Evolutionary conservation across 2,888 invertebrate species (phyloP).

Genomic region (Nomada fabriciana): DNA sequence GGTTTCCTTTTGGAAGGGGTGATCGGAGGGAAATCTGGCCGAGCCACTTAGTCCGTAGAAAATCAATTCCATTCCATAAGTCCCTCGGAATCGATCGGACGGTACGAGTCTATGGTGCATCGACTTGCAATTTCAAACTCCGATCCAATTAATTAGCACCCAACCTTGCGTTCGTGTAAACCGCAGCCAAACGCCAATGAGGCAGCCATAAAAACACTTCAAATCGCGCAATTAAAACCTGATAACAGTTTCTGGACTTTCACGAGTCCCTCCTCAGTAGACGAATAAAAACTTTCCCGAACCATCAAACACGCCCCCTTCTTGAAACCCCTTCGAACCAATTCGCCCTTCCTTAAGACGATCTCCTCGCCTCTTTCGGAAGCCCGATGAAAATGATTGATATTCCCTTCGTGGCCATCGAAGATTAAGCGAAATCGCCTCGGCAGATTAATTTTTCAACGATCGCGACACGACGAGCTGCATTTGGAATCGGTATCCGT

Average conservation of each 20-base stretch:
- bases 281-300: conserved; percentile 22
- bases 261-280: background rate
- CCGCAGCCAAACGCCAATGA: background rate
- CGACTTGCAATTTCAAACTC: background rate
- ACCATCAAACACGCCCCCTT: conserved; percentile 2
- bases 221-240: conserved; percentile 17
- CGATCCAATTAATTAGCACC: conserved; percentile 3
- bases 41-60: no score
- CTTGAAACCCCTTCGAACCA: background rate
- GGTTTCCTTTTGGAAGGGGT: background rate
- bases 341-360: background rate
- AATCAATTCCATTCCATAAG: no score
- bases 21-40: background rate
- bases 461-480: background rate
- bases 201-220: background rate
- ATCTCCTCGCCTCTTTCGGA: background rate
- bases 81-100: background rate
- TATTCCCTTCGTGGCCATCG: no score
- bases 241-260: background rate
- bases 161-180: background rate
- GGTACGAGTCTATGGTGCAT: background rate
- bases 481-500: conserved; percentile 34
- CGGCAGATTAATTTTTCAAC: background rate
- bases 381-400: no score
- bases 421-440: background rate